Base-by-base conservation (phyloP, 2,797 vertebrate genomes). In the Tenualosa thibaudeaui region DNA sequence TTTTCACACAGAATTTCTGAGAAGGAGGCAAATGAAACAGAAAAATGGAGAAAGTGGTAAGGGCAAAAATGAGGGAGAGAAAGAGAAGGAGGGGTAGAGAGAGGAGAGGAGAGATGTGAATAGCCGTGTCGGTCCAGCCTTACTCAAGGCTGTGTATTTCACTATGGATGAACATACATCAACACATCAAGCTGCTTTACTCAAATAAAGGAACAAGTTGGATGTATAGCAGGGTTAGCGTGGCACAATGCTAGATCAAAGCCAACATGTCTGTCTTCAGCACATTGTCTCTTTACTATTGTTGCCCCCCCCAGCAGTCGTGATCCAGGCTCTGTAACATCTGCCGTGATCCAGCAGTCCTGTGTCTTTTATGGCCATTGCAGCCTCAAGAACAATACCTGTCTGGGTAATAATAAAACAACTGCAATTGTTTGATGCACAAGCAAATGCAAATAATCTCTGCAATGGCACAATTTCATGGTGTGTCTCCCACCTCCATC, bases 401-500 rank as follows among this genome's bases (percentile, higher is more conserved):
- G 93, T 89, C 90, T 91, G 89, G 89, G 89, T 87, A 86, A 17
- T 10, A 46, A 78, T 78, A 78, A 78, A 78, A 78, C 71, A 78
- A 46, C 37, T 19, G 17, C 19, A 40, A 3, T 22, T 78, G 71
- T 78, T 89, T 83, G 85, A 88, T 43, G 88, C 90, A 92, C 90
- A 92, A 91, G 93, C 92, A 93, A 91, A 93, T 94, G 94, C 89
- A 91, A 91, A 93, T 93, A 51, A 87, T 75, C 84, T 84, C 82
- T 88, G 82, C 84, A 87, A 86, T 53, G 54, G 81, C 56, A 51
- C 85, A 83, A 62, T 85, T 91, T 88, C 90, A 89, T 84, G 84
- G 83, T 86, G 86, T 87, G 86, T 81, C 84, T 89, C 84, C 83
- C 75, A 82, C 83, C 56, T 43, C 58, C 50, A 43, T 2, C 54